Conservation (phyloP, 2,888 invertebrate genomes). For the Plebejus melissa region DNA sequence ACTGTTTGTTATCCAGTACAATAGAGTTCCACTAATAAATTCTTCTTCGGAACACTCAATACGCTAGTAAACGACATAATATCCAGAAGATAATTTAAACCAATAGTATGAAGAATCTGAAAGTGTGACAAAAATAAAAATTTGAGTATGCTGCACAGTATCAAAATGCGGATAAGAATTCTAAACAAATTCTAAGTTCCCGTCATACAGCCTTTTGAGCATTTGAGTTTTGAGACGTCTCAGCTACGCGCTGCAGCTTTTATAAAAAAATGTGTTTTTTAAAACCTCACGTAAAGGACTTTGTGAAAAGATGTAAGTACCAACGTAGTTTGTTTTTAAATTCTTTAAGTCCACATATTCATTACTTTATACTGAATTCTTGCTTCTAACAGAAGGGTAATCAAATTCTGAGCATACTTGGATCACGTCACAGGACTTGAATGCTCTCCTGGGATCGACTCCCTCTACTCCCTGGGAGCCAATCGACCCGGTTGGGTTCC, state of each 20-base stretch:
- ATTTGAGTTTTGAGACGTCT: slow-evolving; percentile 17
- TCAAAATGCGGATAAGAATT: not conserved
- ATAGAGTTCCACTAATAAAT: too few relatives aligned
- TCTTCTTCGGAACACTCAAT: not conserved
- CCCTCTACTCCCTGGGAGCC: slow-evolving; percentile 29
- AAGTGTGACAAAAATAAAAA: not conserved
- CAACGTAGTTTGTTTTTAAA: too few relatives aligned
- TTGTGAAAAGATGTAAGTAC: not conserved
- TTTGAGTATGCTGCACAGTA: not conserved
- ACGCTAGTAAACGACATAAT: not conserved
- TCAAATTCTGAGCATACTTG: slow-evolving; percentile 33
- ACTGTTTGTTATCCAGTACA: too few relatives aligned
- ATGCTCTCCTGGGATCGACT: slow-evolving; percentile 28
- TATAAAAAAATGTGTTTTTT: not conserved
- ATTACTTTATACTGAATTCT: not conserved
- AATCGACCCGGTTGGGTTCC: slow-evolving; percentile 35
- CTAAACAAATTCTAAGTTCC: slow-evolving; percentile 1
- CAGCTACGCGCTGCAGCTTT: not conserved
- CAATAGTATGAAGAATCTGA: not conserved
- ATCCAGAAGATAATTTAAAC: too few relatives aligned
- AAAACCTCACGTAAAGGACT: not conserved
- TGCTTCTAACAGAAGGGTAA: not conserved
- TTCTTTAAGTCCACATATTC: not conserved
- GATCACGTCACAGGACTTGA: slow-evolving; percentile 30
- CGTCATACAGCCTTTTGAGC: slow-evolving; percentile 4